These are phyloP conservation scores for Mus spretus DNA, from an alignment of 2,797 vertebrate species.

Conservation along the genomic window DNA sequence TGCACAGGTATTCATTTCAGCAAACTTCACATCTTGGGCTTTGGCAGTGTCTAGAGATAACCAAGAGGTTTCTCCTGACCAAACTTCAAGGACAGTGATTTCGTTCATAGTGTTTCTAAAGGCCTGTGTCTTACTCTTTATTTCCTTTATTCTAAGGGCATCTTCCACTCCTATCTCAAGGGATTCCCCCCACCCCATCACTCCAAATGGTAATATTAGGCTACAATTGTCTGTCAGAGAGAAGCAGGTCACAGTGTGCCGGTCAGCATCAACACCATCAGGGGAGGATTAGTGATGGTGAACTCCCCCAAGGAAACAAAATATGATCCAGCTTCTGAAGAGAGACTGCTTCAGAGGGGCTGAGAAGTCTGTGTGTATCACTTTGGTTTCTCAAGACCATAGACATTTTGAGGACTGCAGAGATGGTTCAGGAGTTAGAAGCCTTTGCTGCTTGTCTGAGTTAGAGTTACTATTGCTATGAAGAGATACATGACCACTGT, in stretches of 20 bases:
- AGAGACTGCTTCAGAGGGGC: neutral
- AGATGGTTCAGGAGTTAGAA: neutral
- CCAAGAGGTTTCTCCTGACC: neutral
- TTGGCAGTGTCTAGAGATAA: neutral
- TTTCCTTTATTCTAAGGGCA: neutral
- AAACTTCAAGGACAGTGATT: neutral
- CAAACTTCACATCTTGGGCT: neutral
- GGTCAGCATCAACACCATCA: neutral
- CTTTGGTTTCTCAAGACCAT: neutral
- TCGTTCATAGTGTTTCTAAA: neutral
- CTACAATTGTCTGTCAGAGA: neutral
- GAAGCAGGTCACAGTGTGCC: neutral
- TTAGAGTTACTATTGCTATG: neutral
- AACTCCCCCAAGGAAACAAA: neutral
- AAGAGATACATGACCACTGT: neutral
- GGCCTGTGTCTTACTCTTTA: neutral
- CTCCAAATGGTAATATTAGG: neutral
- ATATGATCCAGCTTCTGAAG: neutral
- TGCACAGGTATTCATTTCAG: neutral
- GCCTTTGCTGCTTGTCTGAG: neutral
- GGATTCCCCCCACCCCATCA: neutral
- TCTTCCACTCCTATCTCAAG: neutral
- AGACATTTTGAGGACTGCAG: neutral
- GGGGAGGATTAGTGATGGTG: neutral
- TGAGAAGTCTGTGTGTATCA: neutral